Conservation (phyloP, 2,888 invertebrate genomes). For the Aspidiotus destructor region DNA sequence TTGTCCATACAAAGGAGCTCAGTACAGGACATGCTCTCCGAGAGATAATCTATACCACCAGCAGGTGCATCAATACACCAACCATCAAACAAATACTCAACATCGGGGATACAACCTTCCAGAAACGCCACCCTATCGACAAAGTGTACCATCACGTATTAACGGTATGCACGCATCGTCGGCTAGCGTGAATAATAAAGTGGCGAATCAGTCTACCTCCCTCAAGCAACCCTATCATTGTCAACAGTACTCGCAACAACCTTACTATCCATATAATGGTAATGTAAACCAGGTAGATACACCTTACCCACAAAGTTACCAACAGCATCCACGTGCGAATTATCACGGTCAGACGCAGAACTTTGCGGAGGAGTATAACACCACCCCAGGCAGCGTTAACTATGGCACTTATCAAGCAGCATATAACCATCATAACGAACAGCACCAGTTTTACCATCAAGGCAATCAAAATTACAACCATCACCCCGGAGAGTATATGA, state of each 20-base stretch:
- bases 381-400: constrained; percentile 19
- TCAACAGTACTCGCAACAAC: constrained; percentile 40
- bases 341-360: constrained; percentile 19
- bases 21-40: constrained; percentile 17
- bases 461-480: constrained; percentile 23
- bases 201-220: constrained; percentile 36
- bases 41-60: constrained; percentile 20
- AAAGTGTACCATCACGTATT: constrained; percentile 11
- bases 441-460: neutral
- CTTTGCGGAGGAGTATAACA: neutral
- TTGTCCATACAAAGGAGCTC: constrained; percentile 17
- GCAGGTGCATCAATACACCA: constrained; percentile 27
- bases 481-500: constrained; percentile 18
- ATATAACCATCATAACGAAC: constrained; percentile 7
- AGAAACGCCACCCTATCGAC: constrained; percentile 37
- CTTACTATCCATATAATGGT: constrained; percentile 36
- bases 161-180: constrained; percentile 13
- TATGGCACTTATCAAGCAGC: constrained; percentile 24
- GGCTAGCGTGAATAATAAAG: neutral
- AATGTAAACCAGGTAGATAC: constrained; percentile 6
- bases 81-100: constrained; percentile 9
- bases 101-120: constrained; percentile 39
- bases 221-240: constrained; percentile 19
- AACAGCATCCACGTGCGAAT: constrained; percentile 12
- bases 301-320: constrained; percentile 27